Evolutionary conservation across 2,113 vertebrate species (phyloP).

Genomic region (Redunca redunca): DNA sequence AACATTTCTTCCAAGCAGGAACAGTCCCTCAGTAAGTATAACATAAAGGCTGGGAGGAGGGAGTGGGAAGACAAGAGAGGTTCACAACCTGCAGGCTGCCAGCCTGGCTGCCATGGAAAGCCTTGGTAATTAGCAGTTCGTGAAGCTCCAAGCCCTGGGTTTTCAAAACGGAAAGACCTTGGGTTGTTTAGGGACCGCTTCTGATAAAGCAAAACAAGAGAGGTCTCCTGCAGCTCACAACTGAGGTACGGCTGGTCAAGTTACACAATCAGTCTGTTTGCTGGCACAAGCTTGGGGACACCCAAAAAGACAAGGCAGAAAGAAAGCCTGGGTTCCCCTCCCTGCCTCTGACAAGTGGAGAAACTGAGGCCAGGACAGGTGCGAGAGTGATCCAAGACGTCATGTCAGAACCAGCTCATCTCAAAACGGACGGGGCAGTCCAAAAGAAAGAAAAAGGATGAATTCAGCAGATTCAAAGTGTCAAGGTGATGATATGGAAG

Average conservation of each 20-base stretch:
- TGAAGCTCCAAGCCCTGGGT: neutral
- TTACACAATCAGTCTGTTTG: constrained; percentile 9
- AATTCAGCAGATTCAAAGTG: neutral
- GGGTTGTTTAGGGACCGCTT: neutral
- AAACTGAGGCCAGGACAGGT: constrained; percentile 21
- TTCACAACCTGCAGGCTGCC: neutral
- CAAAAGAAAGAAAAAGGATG: neutral
- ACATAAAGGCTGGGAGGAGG: neutral
- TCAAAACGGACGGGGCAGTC: neutral
- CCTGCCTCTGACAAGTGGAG: neutral
- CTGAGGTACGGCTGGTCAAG: neutral
- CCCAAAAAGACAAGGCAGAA: constrained; percentile 1
- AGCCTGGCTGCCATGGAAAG: neutral
- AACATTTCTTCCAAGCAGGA: neutral
- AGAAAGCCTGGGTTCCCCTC: neutral
- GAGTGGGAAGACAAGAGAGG: neutral
- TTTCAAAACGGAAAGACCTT: constrained; percentile 9
- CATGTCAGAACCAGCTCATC: neutral
- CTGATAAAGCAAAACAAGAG: neutral
- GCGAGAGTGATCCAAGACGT: neutral
- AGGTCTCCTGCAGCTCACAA: neutral
- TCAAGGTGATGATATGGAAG: neutral
- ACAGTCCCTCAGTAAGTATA: neutral
- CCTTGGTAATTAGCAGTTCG: neutral
- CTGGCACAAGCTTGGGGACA: neutral